phyloP scores from a whole-genome alignment of 1,140 invertebrate species.

The Lepidostoma basale region DNA sequence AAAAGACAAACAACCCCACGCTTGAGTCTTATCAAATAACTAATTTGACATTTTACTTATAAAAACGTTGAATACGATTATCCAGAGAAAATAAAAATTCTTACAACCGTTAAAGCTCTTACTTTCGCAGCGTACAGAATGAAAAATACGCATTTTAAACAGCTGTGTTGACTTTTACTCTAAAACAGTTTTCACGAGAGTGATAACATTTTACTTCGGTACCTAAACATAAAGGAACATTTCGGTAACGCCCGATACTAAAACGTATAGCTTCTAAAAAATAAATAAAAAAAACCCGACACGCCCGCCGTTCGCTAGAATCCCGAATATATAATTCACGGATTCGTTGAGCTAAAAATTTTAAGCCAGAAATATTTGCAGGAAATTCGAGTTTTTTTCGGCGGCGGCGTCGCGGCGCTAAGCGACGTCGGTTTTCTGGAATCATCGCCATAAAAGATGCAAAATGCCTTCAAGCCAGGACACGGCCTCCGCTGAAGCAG shows the following conservation, averaged over 20 bases:
- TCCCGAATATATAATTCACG: conserved; percentile 1
- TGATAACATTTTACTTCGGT: background rate
- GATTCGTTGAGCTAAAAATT: background rate
- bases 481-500: background rate
- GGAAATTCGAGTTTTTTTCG: background rate
- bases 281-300: background rate
- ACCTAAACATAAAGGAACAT: background rate
- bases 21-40: no score
- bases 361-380: background rate
- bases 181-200: no score
- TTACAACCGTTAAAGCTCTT: no score
- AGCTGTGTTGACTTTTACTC: no score
- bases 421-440: conserved; percentile 5
- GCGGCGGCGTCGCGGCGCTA: background rate
- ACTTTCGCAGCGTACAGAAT: no score
- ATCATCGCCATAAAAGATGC: conserved; percentile 28
- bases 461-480: background rate
- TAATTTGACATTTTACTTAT: no score
- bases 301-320: background rate
- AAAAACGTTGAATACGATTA: no score
- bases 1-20: no score
- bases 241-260: conserved; percentile 4
- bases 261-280: conserved; percentile 6
- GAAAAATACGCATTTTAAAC: no score
- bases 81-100: no score